A percentile compares a stretch with the other conserved stretches of the same genome.
Conservation (phyloP, 2,888 invertebrate species). For the Harpalus rubripes region DNA sequence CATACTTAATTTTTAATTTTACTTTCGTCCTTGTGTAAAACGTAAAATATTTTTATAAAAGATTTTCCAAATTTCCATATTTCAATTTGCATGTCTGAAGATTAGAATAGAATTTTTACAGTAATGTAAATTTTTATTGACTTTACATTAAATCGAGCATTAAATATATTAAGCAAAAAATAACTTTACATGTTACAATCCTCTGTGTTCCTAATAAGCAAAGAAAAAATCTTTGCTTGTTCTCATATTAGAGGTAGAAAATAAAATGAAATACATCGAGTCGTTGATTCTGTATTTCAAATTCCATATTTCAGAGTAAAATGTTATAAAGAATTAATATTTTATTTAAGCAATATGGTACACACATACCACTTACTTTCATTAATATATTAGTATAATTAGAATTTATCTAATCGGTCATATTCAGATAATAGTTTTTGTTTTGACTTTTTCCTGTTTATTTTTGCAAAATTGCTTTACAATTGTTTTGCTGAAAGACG, state of each 20-base stretch:
- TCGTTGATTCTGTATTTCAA: slow-evolving; percentile 36
- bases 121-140: slow-evolving; percentile 21
- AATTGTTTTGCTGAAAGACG: slow-evolving; percentile 45
- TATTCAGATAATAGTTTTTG: slow-evolving; percentile 10
- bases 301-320: slow-evolving; percentile 63
- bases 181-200: background rate
- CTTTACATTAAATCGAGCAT: slow-evolving; percentile 34
- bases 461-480: slow-evolving; percentile 12
- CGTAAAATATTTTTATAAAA: background rate
- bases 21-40: background rate
- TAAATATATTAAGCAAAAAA: slow-evolving; percentile 8
- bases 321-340: slow-evolving; percentile 52
- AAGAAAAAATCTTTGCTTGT: slow-evolving; percentile 47
- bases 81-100: slow-evolving; percentile 19
- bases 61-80: background rate
- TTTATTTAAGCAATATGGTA: slow-evolving; percentile 66
- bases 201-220: slow-evolving; percentile 58
- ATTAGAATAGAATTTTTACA: slow-evolving; percentile 32
- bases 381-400: slow-evolving; percentile 6
- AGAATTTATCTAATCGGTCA: slow-evolving; percentile 33
- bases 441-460: slow-evolving; percentile 1
- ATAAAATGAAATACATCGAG: slow-evolving; percentile 24
- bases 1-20: slow-evolving; percentile 1
- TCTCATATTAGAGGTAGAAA: slow-evolving; percentile 56
- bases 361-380: slow-evolving; percentile 38